Percentiles rank a stretch among this genome's conserved stretches.
Conservation (phyloP, 92 coral and sea anemone genomes). For the Palythoa heliodiscus region DNA sequence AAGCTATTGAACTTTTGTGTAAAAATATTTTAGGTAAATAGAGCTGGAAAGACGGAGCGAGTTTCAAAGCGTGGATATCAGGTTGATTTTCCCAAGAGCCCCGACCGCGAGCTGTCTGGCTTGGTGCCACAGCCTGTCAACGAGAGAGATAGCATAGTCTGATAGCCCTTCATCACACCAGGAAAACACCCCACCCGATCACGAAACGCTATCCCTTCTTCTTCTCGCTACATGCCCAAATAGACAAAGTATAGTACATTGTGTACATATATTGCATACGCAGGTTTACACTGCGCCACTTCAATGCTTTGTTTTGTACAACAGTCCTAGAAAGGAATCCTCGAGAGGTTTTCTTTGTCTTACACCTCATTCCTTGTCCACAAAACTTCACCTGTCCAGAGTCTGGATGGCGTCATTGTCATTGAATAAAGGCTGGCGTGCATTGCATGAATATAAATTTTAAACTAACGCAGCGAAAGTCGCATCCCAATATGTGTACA, state of each 20-base stretch:
- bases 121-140: slow-evolving; percentile 83
- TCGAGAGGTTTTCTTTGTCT: slow-evolving; percentile 26
- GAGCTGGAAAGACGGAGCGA: slow-evolving; percentile 53
- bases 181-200: slow-evolving; percentile 81
- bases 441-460: background rate
- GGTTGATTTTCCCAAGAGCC: slow-evolving; percentile 69
- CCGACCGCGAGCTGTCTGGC: slow-evolving; percentile 73
- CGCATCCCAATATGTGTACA: background rate
- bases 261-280: slow-evolving; percentile 41
- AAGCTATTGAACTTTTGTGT: slow-evolving; percentile 92
- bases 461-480: background rate
- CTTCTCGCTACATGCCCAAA: background rate
- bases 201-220: slow-evolving; percentile 62
- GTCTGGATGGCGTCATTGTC: background rate
- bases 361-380: slow-evolving; percentile 11
- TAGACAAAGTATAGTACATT: slow-evolving; percentile 24
- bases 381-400: slow-evolving; percentile 12
- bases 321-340: background rate
- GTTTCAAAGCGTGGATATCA: slow-evolving; percentile 71
- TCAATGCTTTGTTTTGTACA: slow-evolving; percentile 32
- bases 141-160: slow-evolving; percentile 67
- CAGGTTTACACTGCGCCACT: slow-evolving; percentile 26
- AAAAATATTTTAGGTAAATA: slow-evolving; percentile 69
- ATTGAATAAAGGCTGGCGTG: background rate
- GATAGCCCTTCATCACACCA: slow-evolving; percentile 67